Conservation (phyloP, 2,797 vertebrate genomes). For the Scleropages formosus region DNA sequence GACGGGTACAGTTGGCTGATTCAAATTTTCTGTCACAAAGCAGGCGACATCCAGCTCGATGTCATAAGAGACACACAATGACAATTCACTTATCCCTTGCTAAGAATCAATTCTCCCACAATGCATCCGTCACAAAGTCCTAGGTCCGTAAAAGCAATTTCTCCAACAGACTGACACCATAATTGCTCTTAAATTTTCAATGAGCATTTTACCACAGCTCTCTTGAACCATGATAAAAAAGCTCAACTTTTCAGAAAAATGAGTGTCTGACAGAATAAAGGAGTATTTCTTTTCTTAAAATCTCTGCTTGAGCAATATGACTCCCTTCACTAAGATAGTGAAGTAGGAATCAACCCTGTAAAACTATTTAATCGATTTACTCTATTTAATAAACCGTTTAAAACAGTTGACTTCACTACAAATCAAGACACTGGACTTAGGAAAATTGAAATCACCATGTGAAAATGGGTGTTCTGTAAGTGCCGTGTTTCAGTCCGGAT, state of each 20-base stretch:
- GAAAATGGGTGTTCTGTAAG: no score
- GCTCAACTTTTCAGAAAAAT: slow-evolving; percentile 79
- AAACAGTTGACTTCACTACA: background rate
- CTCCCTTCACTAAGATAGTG: background rate
- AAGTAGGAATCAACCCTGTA: background rate
- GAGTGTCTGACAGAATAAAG: slow-evolving; percentile 86
- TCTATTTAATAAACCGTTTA: slow-evolving; percentile 5
- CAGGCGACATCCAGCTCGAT: slow-evolving; percentile 89
- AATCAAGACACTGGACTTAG: background rate
- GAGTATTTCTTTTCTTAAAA: slow-evolving; percentile 67
- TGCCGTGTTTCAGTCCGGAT: no score
- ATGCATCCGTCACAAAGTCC: slow-evolving; percentile 96
- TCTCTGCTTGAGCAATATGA: background rate
- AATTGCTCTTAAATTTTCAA: slow-evolving; percentile 95
- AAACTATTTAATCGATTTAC: slow-evolving; percentile 4
- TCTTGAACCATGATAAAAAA: slow-evolving; percentile 88
- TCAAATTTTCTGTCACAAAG: slow-evolving; percentile 92
- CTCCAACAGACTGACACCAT: slow-evolving; percentile 91
- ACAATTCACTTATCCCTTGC: slow-evolving; percentile 96
- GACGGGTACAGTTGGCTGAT: slow-evolving; percentile 78
- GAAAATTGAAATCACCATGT: background rate
- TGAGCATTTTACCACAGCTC: slow-evolving; percentile 86
- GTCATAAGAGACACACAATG: slow-evolving; percentile 94
- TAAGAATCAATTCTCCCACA: slow-evolving; percentile 97
- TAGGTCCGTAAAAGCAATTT: slow-evolving; percentile 88